Evolutionary conservation across 2,888 invertebrate genomes (phyloP).

Genomic region (Macrosiphum euphorbiae): DNA sequence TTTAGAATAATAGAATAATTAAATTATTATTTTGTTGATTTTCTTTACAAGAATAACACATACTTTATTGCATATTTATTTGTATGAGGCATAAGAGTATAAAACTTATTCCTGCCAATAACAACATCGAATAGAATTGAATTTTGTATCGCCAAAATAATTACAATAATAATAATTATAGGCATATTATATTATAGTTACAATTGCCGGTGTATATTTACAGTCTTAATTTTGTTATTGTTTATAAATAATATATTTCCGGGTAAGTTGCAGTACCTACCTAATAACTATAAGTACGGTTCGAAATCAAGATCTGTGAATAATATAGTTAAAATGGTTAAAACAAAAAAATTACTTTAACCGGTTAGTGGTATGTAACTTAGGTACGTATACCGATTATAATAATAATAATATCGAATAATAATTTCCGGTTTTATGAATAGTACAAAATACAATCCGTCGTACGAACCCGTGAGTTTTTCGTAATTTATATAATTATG

Average conservation of each 20-base stretch:
- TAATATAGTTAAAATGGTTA: background rate
- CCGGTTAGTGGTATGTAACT: background rate
- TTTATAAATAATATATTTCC: constrained; percentile 9
- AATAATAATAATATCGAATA: background rate
- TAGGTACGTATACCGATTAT: background rate
- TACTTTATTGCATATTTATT: too few relatives aligned
- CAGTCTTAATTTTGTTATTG: constrained; percentile 7
- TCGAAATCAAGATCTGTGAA: background rate
- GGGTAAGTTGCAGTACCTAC: background rate
- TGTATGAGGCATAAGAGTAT: too few relatives aligned
- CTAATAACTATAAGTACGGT: background rate
- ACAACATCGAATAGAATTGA: background rate
- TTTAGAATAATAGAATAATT: too few relatives aligned
- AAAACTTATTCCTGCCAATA: background rate
- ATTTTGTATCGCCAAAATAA: background rate
- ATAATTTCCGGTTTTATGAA: background rate
- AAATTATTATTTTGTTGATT: too few relatives aligned
- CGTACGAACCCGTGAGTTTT: background rate
- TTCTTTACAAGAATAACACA: too few relatives aligned
- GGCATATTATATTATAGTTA: background rate
- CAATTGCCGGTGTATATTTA: background rate
- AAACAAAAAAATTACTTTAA: background rate
- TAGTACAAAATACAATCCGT: background rate
- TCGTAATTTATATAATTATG: background rate
- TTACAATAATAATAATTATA: background rate